Evolutionary conservation across 2,888 invertebrate species (phyloP).

Genomic region (Fragum whitleyi): DNA sequence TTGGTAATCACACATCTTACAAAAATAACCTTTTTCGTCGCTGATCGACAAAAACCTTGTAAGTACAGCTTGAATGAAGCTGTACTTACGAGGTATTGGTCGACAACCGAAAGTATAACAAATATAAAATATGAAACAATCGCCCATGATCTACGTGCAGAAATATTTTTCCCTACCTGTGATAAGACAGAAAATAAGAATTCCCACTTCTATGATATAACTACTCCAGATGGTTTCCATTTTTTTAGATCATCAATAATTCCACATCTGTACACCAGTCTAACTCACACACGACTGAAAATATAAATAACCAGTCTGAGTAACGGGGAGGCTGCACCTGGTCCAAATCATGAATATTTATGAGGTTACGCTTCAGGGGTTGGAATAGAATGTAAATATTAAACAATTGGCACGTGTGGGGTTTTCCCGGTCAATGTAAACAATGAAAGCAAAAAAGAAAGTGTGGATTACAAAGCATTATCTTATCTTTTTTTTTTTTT

Average conservation of each 20-base stretch:
- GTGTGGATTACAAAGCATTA: not conserved
- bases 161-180: constrained; percentile 23
- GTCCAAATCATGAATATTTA: constrained; percentile 54
- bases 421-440: not conserved
- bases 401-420: not conserved
- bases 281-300: constrained; percentile 16
- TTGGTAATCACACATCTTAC: too few species aligned
- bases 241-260: constrained; percentile 2
- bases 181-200: constrained; percentile 20
- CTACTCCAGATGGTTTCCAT: constrained; percentile 32
- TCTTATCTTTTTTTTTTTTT: too few species aligned
- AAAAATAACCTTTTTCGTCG: too few species aligned
- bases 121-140: too few species aligned
- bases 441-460: not conserved
- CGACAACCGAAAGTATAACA: too few species aligned
- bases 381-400: not conserved
- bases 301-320: constrained; percentile 11
- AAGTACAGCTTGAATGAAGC: too few species aligned
- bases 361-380: constrained; percentile 15
- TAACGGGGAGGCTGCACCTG: constrained; percentile 54
- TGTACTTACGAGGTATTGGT: too few species aligned
- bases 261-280: constrained; percentile 17
- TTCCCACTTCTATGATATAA: constrained; percentile 19
- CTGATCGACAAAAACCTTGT: too few species aligned
- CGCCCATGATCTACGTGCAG: not conserved